These are phyloP conservation scores for Chloroceryle amazona DNA, from an alignment of 2,797 vertebrate genomes.

Conservation along the genomic window DNA sequence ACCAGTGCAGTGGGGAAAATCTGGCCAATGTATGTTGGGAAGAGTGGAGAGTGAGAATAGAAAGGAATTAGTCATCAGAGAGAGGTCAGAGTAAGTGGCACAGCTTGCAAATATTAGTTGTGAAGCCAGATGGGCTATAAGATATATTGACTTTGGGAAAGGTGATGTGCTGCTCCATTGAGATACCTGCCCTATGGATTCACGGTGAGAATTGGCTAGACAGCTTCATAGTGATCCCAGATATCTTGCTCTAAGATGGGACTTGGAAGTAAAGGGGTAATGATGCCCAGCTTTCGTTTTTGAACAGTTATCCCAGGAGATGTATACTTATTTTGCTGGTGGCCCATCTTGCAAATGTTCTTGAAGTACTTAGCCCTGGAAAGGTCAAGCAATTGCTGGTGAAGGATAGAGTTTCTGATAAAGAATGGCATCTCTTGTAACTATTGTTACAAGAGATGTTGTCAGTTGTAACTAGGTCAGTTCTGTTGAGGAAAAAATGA, in stretches of 20 bases:
- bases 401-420: neutral
- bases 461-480: neutral
- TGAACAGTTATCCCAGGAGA: neutral
- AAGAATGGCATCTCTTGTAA: neutral
- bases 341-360: neutral
- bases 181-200: neutral
- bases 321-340: neutral
- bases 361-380: neutral
- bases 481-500: neutral
- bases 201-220: neutral
- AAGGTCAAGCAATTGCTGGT: neutral
- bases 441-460: neutral
- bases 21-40: conserved; percentile 28
- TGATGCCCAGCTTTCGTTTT: neutral
- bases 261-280: neutral
- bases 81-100: conserved; percentile 34
- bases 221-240: neutral
- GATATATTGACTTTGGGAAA: neutral
- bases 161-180: neutral
- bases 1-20: conserved; percentile 1
- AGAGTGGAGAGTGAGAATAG: neutral
- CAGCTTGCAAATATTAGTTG: neutral
- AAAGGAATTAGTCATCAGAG: conserved; percentile 23
- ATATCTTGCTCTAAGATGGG: neutral
- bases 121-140: neutral